These are phyloP conservation scores for Gonioctena quinquepunctata DNA, from an alignment of 1,140 invertebrate genomes.

Conservation along the genomic window DNA sequence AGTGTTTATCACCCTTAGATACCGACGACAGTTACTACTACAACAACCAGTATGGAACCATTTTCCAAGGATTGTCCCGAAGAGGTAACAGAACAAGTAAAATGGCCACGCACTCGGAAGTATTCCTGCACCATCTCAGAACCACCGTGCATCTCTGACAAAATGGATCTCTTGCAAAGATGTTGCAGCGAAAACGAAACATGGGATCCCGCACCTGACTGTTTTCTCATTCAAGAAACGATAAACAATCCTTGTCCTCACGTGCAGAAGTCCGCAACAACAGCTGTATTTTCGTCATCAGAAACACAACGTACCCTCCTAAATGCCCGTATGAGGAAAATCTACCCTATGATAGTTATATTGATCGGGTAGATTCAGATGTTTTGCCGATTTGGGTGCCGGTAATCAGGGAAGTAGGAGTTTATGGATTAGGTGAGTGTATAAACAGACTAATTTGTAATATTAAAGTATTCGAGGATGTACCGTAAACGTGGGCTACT, in stretches of 20 bases:
- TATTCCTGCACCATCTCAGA: background rate
- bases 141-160: background rate
- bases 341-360: constrained; percentile 18
- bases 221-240: background rate
- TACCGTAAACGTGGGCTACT: too few relatives aligned
- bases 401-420: constrained; percentile 5
- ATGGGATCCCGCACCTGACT: background rate
- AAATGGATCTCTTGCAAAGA: background rate
- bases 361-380: background rate
- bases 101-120: too few relatives aligned
- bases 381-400: constrained; percentile 31
- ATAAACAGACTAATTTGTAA: too few relatives aligned
- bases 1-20: too few relatives aligned
- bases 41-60: too few relatives aligned
- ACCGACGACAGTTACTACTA: too few relatives aligned
- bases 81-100: too few relatives aligned
- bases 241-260: constrained; percentile 7
- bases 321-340: constrained; percentile 26
- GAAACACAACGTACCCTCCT: constrained; percentile 24
- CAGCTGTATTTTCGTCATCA: constrained; percentile 4
- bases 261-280: background rate
- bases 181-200: background rate
- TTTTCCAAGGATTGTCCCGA: too few relatives aligned
- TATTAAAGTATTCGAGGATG: too few relatives aligned
- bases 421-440: constrained; percentile 25